phyloP scores from a whole-genome alignment of 1,140 invertebrate species.

The Paramacrobiotus metropolitanus region DNA sequence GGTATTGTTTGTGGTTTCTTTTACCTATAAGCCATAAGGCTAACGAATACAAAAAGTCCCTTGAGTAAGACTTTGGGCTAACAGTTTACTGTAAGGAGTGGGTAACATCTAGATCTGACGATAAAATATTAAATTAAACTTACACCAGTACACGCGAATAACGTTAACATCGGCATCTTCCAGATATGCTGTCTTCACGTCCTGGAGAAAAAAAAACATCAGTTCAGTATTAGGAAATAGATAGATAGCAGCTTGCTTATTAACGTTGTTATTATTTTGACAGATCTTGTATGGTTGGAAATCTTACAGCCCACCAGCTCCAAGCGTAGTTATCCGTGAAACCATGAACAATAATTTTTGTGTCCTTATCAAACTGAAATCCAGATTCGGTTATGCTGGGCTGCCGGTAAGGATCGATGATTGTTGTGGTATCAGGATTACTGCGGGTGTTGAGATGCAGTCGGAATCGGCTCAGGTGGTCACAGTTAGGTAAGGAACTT shows the following conservation, averaged over 20 bases:
- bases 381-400: not conserved
- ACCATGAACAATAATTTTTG: not conserved
- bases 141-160: not conserved
- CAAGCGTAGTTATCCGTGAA: not conserved
- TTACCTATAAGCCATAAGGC: too few species aligned
- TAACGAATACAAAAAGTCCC: too few species aligned
- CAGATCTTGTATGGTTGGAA: too few species aligned
- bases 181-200: not conserved
- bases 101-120: too few species aligned
- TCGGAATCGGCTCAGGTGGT: not conserved
- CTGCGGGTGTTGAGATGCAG: not conserved
- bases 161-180: not conserved
- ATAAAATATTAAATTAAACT: too few species aligned
- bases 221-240: too few species aligned
- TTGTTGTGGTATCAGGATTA: not conserved
- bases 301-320: not conserved
- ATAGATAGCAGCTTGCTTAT: too few species aligned
- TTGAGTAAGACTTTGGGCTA: too few species aligned
- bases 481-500: not conserved
- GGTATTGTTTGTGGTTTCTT: too few species aligned
- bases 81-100: too few species aligned
- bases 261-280: too few species aligned
- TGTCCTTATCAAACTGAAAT: not conserved
- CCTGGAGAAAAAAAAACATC: not conserved
- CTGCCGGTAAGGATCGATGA: not conserved